These are phyloP conservation scores for Lethenteron reissneri DNA, from an alignment of 2,113 vertebrate genomes.

Conservation along the genomic window DNA sequence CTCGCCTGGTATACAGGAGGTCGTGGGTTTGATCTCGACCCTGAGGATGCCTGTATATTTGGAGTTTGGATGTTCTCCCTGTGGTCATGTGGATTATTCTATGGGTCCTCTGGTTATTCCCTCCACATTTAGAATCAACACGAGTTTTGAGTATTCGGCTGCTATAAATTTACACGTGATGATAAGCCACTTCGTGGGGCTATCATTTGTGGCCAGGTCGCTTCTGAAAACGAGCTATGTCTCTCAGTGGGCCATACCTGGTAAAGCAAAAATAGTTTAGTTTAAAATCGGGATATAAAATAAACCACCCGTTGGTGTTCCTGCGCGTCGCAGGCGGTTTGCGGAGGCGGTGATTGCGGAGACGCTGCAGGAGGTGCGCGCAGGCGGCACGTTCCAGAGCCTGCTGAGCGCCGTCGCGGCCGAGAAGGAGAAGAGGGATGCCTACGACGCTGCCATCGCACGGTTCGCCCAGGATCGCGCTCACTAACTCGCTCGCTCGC, in stretches of 20 bases:
- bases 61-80: no score
- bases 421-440: slow-evolving; percentile 25
- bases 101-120: no score
- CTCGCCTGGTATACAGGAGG: no score
- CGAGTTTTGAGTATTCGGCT: no score
- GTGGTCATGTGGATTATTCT: no score
- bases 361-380: slow-evolving; percentile 21
- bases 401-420: slow-evolving; percentile 22
- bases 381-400: slow-evolving; percentile 22
- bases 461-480: slow-evolving; percentile 21
- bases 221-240: slow-evolving; percentile 9
- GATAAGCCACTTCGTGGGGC: no score
- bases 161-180: no score
- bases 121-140: no score
- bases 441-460: slow-evolving; percentile 22
- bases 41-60: no score
- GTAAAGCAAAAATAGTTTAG: not conserved
- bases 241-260: not conserved
- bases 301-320: slow-evolving; percentile 8
- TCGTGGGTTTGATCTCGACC: no score
- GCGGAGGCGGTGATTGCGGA: slow-evolving; percentile 21
- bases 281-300: not conserved
- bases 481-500: no score
- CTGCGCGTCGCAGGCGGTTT: slow-evolving; percentile 25
- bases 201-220: no score